Base-by-base conservation (phyloP, 2,888 invertebrate genomes). In the Antheraea assamensis region DNA sequence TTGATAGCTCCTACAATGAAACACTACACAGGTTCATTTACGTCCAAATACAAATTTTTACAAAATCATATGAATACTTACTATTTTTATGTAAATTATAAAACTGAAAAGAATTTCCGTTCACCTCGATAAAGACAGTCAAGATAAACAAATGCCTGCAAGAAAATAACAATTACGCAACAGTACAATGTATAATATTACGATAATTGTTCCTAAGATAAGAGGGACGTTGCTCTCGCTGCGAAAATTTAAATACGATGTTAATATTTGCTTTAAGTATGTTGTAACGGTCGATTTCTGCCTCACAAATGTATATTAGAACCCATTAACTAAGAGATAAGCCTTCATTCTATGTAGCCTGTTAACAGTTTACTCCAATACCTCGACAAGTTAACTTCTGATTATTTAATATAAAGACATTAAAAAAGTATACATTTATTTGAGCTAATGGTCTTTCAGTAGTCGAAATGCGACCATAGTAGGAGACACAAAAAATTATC, bases 321-420 rank as follows among this genome's bases (percentile, higher is more conserved):
- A 78, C 81, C 88, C 82, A 86, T 90, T 88, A 89, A 88, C 82
- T 80, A 80, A 75, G 77, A 84, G 90, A 90, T 90, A 90, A 89
- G 87, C 81, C 81, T 75, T 30, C 30, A 64, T 77, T 79, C 77
- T 75, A 78, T 77, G 79, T 78, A 78, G 79, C 80, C 77, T 76
- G 77, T 75, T 77, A 79, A 81, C 76, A 79, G 76, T 68, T 68
- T 71, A 73, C 58, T 24, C 73, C 73, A 74, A 76, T 79, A 77
- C 78, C 79, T 81, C 81, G 79, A 80, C 80, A 80, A 79, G 75
- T 80, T 81, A 82, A 82, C 79, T 78, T 80, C 78, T 76, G 76
- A 81, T 15, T 3, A 61, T 61, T 27, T 0, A 27, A 27, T 61
- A 8, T 61, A 61, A 27, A n/a, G 21, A 55, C 5, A 61, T 27